Base-by-base conservation (phyloP, 2,888 invertebrate species). In the Muschampia plurimacula region DNA sequence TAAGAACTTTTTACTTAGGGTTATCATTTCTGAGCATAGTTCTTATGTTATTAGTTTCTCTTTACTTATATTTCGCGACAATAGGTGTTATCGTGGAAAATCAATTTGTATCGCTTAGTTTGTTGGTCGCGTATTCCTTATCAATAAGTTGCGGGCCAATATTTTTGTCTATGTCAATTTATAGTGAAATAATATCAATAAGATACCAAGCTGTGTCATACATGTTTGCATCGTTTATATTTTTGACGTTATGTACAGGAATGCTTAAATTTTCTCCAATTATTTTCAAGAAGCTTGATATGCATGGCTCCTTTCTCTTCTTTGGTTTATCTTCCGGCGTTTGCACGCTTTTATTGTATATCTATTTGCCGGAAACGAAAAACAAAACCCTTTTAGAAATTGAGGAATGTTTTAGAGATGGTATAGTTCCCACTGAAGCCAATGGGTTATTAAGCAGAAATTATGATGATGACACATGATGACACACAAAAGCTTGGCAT, bases 341-440 rank as follows among this genome's bases (percentile, higher is more conserved):
- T 52, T 60, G 76, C 39, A 71, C 74, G 5, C 22, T 75, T 36
- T 64, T 80, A 39, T 72, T 81, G 46, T 79, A 76, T 60, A 66
- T 67, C n/a, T 77, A 78, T 44, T 74, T 81, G 28, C 81, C 81
- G 15, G 81, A 83, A 72, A 81, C 80, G 0, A 80, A 81, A 74
- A 80, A 78, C 63, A 83, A 80, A 74, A 81, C 78, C 15, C 68
- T 81, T n/a, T 72, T 75, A 44, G 82, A 82, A 69, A 82, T 83
- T 15, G 78, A 80, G 71, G 62, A 74, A 6, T 73, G 22, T 52
- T 74, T 73, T 63, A 74, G 60, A 69, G 67, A 67, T 39, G 13
- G 8, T 10, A 1, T 7, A 4, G 12, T 12, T 22, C 12, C 41
- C 1, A 12, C 67, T 9, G 67, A 67, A 57, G 9, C 7, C 5